Evolutionary conservation across 2,888 invertebrate species (phyloP).

Genomic region (Lucinisca nassula): DNA sequence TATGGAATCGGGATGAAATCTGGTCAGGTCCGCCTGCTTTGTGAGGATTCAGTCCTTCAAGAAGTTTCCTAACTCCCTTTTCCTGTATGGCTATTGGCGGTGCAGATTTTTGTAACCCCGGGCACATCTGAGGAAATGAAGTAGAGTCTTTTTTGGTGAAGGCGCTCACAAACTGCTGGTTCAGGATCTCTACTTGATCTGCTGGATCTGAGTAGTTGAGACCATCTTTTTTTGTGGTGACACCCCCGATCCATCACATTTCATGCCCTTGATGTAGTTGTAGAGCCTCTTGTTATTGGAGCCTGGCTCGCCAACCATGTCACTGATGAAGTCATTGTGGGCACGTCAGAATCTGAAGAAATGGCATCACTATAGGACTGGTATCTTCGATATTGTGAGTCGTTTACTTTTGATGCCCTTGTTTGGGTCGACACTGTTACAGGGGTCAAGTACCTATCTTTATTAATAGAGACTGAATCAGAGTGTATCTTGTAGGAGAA

Average conservation of each 20-base stretch:
- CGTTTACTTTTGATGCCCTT: no score
- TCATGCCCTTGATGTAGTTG: background rate
- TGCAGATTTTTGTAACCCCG: background rate
- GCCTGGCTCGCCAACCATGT: slow-evolving; percentile 6
- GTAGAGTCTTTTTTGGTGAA: slow-evolving; percentile 3
- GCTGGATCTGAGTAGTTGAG: background rate
- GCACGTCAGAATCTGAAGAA: no score
- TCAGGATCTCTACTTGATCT: background rate
- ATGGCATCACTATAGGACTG: no score
- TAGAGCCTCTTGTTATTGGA: background rate
- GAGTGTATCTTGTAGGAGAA: no score
- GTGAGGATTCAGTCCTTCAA: background rate
- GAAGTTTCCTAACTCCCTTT: background rate
- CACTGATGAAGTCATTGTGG: background rate
- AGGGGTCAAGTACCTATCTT: no score
- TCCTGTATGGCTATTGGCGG: background rate
- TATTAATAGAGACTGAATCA: no score
- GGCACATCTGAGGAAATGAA: background rate
- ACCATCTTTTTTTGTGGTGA: background rate
- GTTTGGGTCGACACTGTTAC: no score
- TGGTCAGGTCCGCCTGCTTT: no score
- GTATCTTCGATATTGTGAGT: no score
- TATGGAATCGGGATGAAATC: no score
- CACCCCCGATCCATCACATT: background rate
- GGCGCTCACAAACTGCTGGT: background rate